Base-by-base conservation (phyloP, 2,113 vertebrate species). In the Apodemus speciosus region DNA sequence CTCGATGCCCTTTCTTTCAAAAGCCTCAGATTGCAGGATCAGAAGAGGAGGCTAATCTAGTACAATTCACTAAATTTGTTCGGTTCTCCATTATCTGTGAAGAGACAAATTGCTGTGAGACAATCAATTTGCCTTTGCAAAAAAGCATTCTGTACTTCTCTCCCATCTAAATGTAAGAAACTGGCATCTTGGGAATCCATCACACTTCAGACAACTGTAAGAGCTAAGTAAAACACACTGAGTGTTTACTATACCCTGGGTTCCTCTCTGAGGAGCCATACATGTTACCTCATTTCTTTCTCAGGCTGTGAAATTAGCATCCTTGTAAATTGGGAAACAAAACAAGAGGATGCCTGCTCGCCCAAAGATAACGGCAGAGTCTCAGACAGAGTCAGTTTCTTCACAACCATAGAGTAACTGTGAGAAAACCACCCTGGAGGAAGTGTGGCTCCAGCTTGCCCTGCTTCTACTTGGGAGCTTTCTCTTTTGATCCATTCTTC, bases 271-370 rank as follows among this genome's bases (percentile, higher is more conserved):
- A 91, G 86, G 85, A 68, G 49, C 58, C 30, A 15, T 30, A 58
- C 1, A 1, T 5, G 18, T 77, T 56, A 66, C 30, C 8, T 84
- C 51, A 69, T 91, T 90, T 35, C 88, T 93, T 71, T 73, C n/a
- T n/a, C n/a, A n/a, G n/a, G 30, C 38, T 79, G 71, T 30, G 32
- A 91, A 93, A 91, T 32, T 81, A 77, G 90, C 35, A 9, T 18
- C 32, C 32, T 94, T 64, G 79, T 32, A 86, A 68, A 58, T 32
- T 43, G 49, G 7, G 73, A 80, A 72, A 95, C 86, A 71, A 87
- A 58, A 90, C 32, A 62, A 73, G 56, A 68, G 88, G 40, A 79
- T 38, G 40, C 21, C 32, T 58, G 27, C 60, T 58, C 35, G 14
- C 8, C 53, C 40, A 43, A 60, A 38, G 64, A 68, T 0, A 51